Base-by-base conservation (phyloP, 1,140 invertebrate genomes). In the Lerema accius region DNA sequence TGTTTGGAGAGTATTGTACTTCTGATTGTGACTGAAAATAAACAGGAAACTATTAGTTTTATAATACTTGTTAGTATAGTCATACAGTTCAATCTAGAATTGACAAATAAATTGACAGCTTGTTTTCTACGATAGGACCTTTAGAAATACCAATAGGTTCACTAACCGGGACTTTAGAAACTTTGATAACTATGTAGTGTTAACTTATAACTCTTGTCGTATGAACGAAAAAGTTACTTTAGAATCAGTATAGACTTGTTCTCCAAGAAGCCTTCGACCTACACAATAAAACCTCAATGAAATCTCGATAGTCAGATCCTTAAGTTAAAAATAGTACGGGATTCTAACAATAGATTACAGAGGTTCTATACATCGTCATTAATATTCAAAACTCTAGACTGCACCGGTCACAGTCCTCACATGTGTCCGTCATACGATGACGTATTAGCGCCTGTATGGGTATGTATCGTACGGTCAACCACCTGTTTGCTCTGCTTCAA, bases 11-110 rank as follows among this genome's bases (percentile, higher is more conserved):
- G 67, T 79, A 78, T 51, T 68, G 55, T 65, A 66, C 69, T 35
- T 28, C 43, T 65, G 76, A 49, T 71, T 78, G 77, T 65, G 71
- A 64, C 84, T 87, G 80, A 16, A 84, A 83, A 69, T 3, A 76
- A 76, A 74, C 53, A 63, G 65, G 7, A 55, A 11, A 39, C n/a
- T 10, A 43, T 60, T 56, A 60, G 7, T 46, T 32, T 32, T 32
- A 23, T 15, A 46, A 43, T 53, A 19, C 4, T 32, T 51, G 11
- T 11, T 39, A 23, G n/a, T n/a, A n/a, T n/a, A n/a, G n/a, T n/a
- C n/a, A n/a, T n/a, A n/a, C n/a, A n/a, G n/a, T n/a, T n/a, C n/a
- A n/a, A n/a, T n/a, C n/a, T n/a, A n/a, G n/a, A n/a, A n/a, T n/a
- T n/a, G n/a, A n/a, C n/a, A n/a, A n/a, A n/a, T n/a, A n/a, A n/a